phyloP scores from a whole-genome alignment of 53 echinoderm and acorn worm genomes.

The Pentamera pediparva region DNA sequence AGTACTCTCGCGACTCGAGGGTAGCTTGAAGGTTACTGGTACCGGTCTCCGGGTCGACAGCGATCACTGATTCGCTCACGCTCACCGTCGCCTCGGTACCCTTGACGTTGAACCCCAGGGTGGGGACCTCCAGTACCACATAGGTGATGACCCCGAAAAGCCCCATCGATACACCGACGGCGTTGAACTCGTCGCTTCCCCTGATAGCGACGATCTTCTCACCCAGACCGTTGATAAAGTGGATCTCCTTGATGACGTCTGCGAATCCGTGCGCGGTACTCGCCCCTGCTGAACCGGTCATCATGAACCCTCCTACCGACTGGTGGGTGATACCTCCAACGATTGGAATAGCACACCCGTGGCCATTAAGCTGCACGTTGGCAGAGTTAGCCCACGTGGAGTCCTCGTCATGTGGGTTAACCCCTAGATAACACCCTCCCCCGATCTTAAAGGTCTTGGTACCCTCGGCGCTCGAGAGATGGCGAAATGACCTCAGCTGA shows the following conservation, averaged over 20 bases:
- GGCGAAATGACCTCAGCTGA: background rate
- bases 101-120: background rate
- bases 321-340: slow-evolving; percentile 13
- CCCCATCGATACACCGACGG: slow-evolving; percentile 6
- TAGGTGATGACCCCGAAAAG: slow-evolving; percentile 9
- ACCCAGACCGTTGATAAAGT: background rate
- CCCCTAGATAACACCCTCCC: no score
- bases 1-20: background rate
- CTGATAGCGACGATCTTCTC: background rate
- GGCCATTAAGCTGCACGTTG: background rate
- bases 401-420: background rate
- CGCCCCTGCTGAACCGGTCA: slow-evolving; percentile 19
- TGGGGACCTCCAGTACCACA: background rate
- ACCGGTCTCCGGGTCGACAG: background rate
- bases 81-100: background rate
- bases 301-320: slow-evolving; percentile 6
- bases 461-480: background rate
- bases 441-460: background rate
- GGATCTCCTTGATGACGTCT: slow-evolving; percentile 14
- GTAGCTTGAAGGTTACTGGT: background rate
- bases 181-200: background rate
- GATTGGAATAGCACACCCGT: slow-evolving; percentile 5
- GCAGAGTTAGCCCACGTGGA: background rate
- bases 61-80: no score
- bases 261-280: background rate